Evolutionary conservation across 64 coral and sea anemone species (phyloP).

Genomic region (Porites lutea): DNA sequence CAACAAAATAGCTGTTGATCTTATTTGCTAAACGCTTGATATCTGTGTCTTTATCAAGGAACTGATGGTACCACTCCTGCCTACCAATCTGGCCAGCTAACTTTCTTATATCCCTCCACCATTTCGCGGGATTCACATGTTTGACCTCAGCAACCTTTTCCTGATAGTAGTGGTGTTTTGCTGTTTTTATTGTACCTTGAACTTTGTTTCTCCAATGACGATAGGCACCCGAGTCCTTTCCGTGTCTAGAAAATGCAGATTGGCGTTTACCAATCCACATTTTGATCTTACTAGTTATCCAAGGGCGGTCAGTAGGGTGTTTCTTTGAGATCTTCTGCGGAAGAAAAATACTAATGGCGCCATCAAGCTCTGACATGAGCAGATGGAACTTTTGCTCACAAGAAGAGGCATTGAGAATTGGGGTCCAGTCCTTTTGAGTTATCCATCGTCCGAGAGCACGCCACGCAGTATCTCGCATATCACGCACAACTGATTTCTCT

Average conservation of each 20-base stretch:
- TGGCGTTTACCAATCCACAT: slow-evolving; percentile 41
- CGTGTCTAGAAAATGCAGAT: slow-evolving; percentile 5
- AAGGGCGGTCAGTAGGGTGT: slow-evolving; percentile 38
- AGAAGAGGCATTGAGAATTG: too few relatives aligned
- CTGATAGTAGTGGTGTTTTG: neutral
- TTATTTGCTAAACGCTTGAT: too few relatives aligned
- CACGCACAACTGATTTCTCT: neutral
- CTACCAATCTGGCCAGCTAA: neutral
- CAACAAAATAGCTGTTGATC: neutral
- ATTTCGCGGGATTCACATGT: neutral
- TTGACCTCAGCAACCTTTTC: neutral
- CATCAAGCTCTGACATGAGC: neutral
- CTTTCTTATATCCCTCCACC: neutral
- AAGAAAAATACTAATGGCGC: neutral
- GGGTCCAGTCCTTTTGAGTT: too few relatives aligned
- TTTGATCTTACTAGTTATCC: slow-evolving; percentile 55
- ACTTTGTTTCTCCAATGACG: slow-evolving; percentile 1
- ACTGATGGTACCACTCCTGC: slow-evolving; percentile 1
- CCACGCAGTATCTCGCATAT: slow-evolving; percentile 65
- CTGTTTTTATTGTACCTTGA: neutral
- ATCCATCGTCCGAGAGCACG: slow-evolving; percentile 60
- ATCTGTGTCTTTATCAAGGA: too few relatives aligned
- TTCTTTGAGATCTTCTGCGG: neutral
- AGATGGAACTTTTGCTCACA: neutral
- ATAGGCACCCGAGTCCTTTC: slow-evolving; percentile 7